Percentiles rank a stretch among this genome's conserved stretches.
Conservation (phyloP, 2,113 vertebrate genomes). For the Mystacornis crossleyi region DNA sequence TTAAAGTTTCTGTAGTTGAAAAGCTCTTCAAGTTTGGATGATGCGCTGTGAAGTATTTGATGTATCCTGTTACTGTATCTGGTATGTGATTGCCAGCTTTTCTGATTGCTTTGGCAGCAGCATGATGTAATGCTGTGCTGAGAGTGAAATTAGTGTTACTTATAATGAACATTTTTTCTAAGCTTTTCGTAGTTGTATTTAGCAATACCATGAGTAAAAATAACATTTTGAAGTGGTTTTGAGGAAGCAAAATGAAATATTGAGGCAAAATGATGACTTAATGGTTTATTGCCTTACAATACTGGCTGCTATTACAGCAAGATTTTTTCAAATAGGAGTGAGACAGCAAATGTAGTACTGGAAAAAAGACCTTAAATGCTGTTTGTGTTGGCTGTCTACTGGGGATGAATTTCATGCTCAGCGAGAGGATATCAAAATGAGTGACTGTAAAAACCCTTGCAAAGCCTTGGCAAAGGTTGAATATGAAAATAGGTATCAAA, state of each 20-base stretch:
- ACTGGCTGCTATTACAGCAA: not conserved
- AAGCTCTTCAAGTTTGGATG: not conserved
- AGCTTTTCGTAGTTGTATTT: not conserved
- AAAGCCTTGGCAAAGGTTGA: not conserved
- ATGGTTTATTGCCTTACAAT: not conserved
- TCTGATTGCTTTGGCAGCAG: not conserved
- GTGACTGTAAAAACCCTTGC: not conserved
- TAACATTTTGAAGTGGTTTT: conserved; percentile 17
- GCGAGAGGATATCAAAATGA: not conserved
- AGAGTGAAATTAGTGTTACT: not conserved
- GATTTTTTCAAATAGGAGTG: not conserved
- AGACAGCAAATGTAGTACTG: not conserved
- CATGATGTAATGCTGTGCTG: not conserved
- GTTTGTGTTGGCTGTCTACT: not conserved
- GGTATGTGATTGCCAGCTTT: not conserved
- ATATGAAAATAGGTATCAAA: not conserved
- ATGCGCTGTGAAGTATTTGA: not conserved
- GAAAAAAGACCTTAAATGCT: not conserved
- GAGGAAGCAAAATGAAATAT: not conserved
- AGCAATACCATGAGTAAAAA: not conserved
- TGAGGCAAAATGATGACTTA: not conserved
- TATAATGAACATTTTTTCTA: not conserved
- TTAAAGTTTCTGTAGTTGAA: not conserved
- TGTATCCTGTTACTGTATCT: not conserved
- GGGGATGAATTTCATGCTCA: not conserved